These are phyloP conservation scores for Plagiodera versicolora DNA, from an alignment of 2,888 invertebrate species.

Conservation along the genomic window DNA sequence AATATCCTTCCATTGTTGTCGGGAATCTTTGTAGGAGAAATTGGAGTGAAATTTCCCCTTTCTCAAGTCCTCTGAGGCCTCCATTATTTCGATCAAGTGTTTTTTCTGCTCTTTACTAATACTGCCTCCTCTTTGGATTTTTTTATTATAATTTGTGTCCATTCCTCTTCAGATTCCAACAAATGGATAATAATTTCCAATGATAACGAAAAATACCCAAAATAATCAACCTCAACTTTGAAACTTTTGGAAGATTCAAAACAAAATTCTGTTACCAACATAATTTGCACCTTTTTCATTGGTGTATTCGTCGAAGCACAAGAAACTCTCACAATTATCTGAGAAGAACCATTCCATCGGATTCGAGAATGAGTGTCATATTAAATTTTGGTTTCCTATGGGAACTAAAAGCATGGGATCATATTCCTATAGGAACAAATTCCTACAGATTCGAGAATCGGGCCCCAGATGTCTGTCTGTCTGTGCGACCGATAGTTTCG, in stretches of 20 bases:
- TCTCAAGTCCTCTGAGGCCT: not conserved
- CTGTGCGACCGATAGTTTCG: too few species aligned
- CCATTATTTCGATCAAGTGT: not conserved
- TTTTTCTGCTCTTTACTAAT: not conserved
- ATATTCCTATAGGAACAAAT: not conserved
- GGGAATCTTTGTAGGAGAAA: not conserved
- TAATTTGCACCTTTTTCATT: not conserved
- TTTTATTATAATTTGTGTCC: not conserved
- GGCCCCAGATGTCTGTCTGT: not conserved
- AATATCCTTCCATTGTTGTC: not conserved
- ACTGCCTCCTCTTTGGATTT: not conserved
- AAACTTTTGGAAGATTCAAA: too few species aligned
- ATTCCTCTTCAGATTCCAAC: not conserved
- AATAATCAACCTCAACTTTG: too few species aligned
- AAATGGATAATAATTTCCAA: too few species aligned
- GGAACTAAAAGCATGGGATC: not conserved
- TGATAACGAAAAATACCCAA: too few species aligned
- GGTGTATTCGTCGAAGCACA: not conserved
- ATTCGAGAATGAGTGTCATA: not conserved
- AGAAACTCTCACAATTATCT: not conserved
- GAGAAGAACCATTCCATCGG: not conserved
- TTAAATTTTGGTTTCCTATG: not conserved
- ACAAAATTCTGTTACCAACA: not conserved
- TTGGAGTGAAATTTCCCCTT: slow-evolving; percentile 3
- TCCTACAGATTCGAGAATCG: slow-evolving; percentile 8